These are phyloP conservation scores for Noctua pronuba DNA, from an alignment of 2,888 invertebrate genomes.

Conservation along the genomic window DNA sequence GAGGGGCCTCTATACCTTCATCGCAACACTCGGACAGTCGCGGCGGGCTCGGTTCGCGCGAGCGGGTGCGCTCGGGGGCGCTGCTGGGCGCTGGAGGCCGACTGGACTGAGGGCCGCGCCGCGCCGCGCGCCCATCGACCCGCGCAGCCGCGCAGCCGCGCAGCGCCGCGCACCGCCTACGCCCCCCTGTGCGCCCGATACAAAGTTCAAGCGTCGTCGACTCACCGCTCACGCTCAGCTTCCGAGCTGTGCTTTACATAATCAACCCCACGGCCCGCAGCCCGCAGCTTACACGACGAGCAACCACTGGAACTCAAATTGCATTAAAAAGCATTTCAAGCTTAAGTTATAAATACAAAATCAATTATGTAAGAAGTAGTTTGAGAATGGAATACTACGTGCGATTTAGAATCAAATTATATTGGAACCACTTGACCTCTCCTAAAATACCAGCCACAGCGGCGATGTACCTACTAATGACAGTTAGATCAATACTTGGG, in stretches of 20 bases:
- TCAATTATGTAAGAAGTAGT: neutral
- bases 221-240: constrained; percentile 61
- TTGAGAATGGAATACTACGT: neutral
- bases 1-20: constrained; percentile 86
- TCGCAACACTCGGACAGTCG: constrained; percentile 84
- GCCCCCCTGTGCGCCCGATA: constrained; percentile 5
- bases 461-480: neutral
- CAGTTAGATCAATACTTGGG: neutral
- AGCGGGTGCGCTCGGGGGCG: constrained; percentile 73
- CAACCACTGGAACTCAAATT: constrained; percentile 4
- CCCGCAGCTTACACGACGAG: neutral
- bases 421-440: neutral
- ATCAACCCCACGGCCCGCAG: constrained; percentile 38
- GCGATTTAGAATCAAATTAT: neutral
- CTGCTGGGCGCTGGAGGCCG: constrained; percentile 70
- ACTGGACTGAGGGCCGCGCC: constrained; percentile 58
- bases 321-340: constrained; percentile 4
- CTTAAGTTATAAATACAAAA: neutral
- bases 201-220: constrained; percentile 73
- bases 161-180: constrained; percentile 39
- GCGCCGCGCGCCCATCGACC: constrained; percentile 36
- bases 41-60: constrained; percentile 72
- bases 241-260: constrained; percentile 65
- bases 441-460: neutral
- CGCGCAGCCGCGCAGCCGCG: constrained; percentile 48